Evolutionary conservation across 2,797 vertebrate species (phyloP).

Genomic region (Sebastes paucispinis): DNA sequence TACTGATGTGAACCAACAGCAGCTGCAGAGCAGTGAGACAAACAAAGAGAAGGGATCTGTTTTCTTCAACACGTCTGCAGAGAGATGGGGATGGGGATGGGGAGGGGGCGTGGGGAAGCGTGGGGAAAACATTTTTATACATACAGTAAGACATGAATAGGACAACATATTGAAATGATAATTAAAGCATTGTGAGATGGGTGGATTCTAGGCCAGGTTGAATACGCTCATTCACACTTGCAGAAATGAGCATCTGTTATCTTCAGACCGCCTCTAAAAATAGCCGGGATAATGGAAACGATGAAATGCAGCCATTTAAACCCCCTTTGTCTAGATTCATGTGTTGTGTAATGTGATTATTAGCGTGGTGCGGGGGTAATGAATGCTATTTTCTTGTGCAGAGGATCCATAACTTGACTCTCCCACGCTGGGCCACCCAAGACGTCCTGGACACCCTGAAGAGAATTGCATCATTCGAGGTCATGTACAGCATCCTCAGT

Average conservation of each 20-base stretch:
- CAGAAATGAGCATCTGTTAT: conserved; percentile 77
- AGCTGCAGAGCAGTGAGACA: conserved; percentile 24
- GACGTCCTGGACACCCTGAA: conserved; percentile 83
- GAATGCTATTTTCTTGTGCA: conserved; percentile 52
- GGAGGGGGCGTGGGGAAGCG: neutral
- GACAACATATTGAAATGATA: conserved; percentile 65
- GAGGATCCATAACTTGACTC: conserved; percentile 88
- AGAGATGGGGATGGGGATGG: neutral
- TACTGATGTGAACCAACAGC: neutral
- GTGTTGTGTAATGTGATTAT: conserved; percentile 57
- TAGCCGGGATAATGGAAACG: conserved; percentile 59
- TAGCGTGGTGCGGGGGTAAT: conserved; percentile 23
- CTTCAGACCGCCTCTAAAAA: conserved; percentile 66
- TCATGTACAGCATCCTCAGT: conserved; percentile 83
- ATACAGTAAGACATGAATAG: conserved; percentile 48
- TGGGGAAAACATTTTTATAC: conserved; percentile 15
- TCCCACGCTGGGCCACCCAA: conserved; percentile 87
- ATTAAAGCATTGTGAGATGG: conserved; percentile 60
- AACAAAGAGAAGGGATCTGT: conserved; percentile 14
- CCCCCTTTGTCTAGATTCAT: conserved; percentile 29
- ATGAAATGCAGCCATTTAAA: conserved; percentile 53
- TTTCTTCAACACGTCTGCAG: conserved; percentile 24
- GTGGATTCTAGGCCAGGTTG: conserved; percentile 65
- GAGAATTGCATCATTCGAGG: conserved; percentile 84
- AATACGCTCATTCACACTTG: conserved; percentile 64